phyloP scores from a whole-genome alignment of 2,113 vertebrate species.

The Heloderma charlesbogerti region DNA sequence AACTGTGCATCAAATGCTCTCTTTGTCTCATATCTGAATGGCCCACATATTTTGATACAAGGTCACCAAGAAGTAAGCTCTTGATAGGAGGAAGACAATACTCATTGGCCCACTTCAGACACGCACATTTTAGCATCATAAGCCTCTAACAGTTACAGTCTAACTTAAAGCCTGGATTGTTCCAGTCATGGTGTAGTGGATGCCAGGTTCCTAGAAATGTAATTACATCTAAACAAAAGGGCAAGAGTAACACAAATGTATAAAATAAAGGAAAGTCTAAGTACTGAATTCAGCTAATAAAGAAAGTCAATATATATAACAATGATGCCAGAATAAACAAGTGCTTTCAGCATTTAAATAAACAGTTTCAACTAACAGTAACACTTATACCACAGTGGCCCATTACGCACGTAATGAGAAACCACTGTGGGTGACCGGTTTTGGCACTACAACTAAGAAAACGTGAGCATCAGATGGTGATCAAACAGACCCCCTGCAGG shows the following conservation, averaged over 20 bases:
- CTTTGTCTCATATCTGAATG: background rate
- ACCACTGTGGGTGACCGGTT: background rate
- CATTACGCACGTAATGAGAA: no score
- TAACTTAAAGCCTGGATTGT: background rate
- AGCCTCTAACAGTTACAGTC: background rate
- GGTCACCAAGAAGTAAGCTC: background rate
- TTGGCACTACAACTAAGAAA: background rate
- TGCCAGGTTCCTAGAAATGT: no score
- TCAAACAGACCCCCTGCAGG: background rate
- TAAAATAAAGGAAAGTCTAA: no score
- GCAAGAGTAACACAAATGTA: no score
- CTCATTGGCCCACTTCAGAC: background rate
- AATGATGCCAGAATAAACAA: no score
- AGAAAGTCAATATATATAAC: no score
- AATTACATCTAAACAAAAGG: no score
- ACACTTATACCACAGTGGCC: no score
- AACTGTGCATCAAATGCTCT: background rate
- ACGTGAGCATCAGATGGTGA: background rate
- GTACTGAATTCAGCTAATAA: no score
- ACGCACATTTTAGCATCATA: background rate
- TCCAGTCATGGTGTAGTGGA: background rate
- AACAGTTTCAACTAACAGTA: no score
- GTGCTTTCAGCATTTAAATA: no score
- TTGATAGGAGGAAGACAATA: background rate
- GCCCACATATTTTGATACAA: background rate